A percentile compares a stretch with the other conserved stretches of the same genome.
Evolutionary conservation across 92 coral and sea anemone genomes (phyloP).

Genomic region (Ricordea florida): DNA sequence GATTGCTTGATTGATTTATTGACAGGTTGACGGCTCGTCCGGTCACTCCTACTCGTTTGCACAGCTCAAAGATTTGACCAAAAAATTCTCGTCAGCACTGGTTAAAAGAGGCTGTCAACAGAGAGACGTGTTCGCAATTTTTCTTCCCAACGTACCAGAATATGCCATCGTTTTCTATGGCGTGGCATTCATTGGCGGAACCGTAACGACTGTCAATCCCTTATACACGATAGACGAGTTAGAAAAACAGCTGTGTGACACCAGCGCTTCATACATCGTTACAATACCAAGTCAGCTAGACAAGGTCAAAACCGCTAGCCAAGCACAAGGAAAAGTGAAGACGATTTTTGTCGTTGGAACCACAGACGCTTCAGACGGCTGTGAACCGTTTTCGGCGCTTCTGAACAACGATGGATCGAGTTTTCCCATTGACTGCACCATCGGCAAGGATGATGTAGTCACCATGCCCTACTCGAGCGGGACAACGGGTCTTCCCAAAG

Average conservation of each 20-base stretch:
- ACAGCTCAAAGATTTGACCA: conserved; percentile 24
- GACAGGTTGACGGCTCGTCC: conserved; percentile 45
- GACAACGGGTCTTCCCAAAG: conserved; percentile 89
- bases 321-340: conserved; percentile 52
- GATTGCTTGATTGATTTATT: too few species aligned
- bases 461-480: conserved; percentile 86
- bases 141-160: conserved; percentile 44
- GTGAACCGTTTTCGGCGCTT: conserved; percentile 36
- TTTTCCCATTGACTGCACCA: conserved; percentile 53
- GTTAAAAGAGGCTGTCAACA: conserved; percentile 45
- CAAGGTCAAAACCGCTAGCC: conserved; percentile 50
- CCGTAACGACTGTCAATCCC: conserved; percentile 39
- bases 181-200: conserved; percentile 36
- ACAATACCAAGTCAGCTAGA: conserved; percentile 57
- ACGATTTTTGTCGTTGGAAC: conserved; percentile 76
- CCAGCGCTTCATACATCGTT: conserved; percentile 52
- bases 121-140: conserved; percentile 58
- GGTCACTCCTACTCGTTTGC: conserved; percentile 48
- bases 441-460: conserved; percentile 71
- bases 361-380: conserved; percentile 60
- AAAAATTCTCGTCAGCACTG: conserved; percentile 51
- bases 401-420: conserved; percentile 65
- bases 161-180: conserved; percentile 34
- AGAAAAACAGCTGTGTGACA: conserved; percentile 57
- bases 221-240: conserved; percentile 47